These are phyloP conservation scores for Acronicta alni DNA, from an alignment of 2,888 invertebrate species.

Conservation along the genomic window DNA sequence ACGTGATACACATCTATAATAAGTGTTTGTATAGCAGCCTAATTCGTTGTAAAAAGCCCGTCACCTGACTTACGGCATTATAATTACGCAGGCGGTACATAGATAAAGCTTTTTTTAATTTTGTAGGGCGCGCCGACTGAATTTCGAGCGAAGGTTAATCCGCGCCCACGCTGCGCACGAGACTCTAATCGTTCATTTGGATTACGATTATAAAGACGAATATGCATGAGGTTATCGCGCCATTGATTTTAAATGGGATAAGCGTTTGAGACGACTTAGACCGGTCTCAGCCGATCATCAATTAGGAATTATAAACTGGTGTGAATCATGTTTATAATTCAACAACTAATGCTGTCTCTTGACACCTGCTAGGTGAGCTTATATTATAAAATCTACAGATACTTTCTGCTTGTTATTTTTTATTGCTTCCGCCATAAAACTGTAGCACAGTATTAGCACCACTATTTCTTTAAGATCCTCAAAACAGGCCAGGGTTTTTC, in stretches of 20 bases:
- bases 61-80: constrained; percentile 79
- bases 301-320: constrained; percentile 52
- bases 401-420: constrained; percentile 51
- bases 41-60: constrained; percentile 70
- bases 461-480: constrained; percentile 34
- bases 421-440: constrained; percentile 46
- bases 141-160: constrained; percentile 72
- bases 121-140: constrained; percentile 57
- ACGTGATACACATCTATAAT: constrained; percentile 63
- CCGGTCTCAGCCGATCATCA: constrained; percentile 53
- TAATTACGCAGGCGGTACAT: constrained; percentile 74
- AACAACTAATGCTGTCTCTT: constrained; percentile 44
- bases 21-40: constrained; percentile 62
- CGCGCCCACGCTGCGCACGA: constrained; percentile 77
- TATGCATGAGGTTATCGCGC: constrained; percentile 82
- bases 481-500: constrained; percentile 20
- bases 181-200: constrained; percentile 84
- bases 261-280: constrained; percentile 65
- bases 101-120: constrained; percentile 77
- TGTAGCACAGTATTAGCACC: constrained; percentile 42
- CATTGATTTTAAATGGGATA: constrained; percentile 82
- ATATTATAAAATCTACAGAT: constrained; percentile 14
- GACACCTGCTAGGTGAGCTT: constrained; percentile 39
- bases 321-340: constrained; percentile 52
- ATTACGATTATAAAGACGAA: constrained; percentile 82